A percentile compares a stretch with the other conserved stretches of the same genome.
Evolutionary conservation across 2,888 invertebrate genomes (phyloP).

Genomic region (Leucania comma): DNA sequence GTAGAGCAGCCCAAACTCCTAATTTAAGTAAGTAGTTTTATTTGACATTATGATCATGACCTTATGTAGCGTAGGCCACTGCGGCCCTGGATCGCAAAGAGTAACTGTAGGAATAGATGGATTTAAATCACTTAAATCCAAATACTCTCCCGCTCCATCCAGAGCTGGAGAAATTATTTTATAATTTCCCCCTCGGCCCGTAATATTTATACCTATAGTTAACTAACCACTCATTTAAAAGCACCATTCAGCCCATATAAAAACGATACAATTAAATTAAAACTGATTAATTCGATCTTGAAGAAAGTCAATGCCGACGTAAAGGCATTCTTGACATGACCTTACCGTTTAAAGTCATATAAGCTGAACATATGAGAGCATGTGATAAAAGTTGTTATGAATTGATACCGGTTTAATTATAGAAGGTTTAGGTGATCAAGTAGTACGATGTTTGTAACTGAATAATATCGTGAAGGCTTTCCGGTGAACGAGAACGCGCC

Average conservation of each 20-base stretch:
- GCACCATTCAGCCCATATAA: slow-evolving; percentile 24
- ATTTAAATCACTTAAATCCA: too few species aligned
- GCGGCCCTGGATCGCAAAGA: too few species aligned
- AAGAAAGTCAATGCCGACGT: slow-evolving; percentile 38
- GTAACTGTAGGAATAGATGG: too few species aligned
- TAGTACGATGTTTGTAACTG: slow-evolving; percentile 75
- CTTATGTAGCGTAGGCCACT: too few species aligned
- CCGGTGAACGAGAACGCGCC: slow-evolving; percentile 73
- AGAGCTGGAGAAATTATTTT: too few species aligned
- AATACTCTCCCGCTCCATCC: too few species aligned
- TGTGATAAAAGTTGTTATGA: slow-evolving; percentile 50
- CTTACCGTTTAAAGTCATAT: slow-evolving; percentile 44
- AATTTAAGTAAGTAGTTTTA: background rate
- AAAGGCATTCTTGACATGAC: slow-evolving; percentile 42
- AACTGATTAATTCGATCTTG: slow-evolving; percentile 36
- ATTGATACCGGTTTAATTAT: slow-evolving; percentile 57
- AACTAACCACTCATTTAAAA: background rate
- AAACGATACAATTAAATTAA: slow-evolving; percentile 45
- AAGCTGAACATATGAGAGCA: slow-evolving; percentile 26
- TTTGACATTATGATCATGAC: background rate
- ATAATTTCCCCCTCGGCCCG: background rate
- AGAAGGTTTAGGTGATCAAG: slow-evolving; percentile 78
- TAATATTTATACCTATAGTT: slow-evolving; percentile 26
- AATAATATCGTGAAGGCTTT: slow-evolving; percentile 82
- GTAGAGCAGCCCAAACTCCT: background rate